phyloP scores from a whole-genome alignment of 2,888 invertebrate species.

The Rhimphoctona megacephalus region DNA sequence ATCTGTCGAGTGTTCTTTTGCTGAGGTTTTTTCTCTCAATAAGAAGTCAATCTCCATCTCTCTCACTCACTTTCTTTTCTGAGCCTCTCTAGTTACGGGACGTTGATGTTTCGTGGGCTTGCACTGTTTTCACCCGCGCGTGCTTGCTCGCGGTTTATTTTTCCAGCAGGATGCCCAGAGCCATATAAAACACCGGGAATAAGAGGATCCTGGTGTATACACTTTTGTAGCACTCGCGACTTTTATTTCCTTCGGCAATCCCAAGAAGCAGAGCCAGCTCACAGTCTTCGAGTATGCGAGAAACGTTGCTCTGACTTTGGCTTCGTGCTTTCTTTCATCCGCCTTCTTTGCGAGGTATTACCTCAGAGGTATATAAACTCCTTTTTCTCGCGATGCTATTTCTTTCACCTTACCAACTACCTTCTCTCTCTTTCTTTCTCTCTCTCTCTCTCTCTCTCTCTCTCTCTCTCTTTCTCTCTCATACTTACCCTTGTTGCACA shows the following conservation, averaged over 20 bases:
- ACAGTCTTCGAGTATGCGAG: slow-evolving; percentile 40
- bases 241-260: slow-evolving; percentile 64
- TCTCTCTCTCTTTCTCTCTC: slow-evolving; percentile 4
- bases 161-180: slow-evolving; percentile 57
- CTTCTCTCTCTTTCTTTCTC: slow-evolving; percentile 1
- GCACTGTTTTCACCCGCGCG: slow-evolving; percentile 46
- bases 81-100: slow-evolving; percentile 23
- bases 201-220: slow-evolving; percentile 19
- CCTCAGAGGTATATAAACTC: slow-evolving; percentile 48
- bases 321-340: slow-evolving; percentile 55
- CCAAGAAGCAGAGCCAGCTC: slow-evolving; percentile 29
- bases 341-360: slow-evolving; percentile 53
- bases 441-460: slow-evolving; percentile 21
- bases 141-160: slow-evolving; percentile 59
- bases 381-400: slow-evolving; percentile 40
- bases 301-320: slow-evolving; percentile 55
- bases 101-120: slow-evolving; percentile 58
- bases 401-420: slow-evolving; percentile 12
- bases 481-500: slow-evolving; percentile 1
- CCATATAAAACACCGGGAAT: slow-evolving; percentile 46
- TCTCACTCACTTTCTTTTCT: neutral
- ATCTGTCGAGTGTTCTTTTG: slow-evolving; percentile 2
- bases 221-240: slow-evolving; percentile 34
- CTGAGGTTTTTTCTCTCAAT: slow-evolving; percentile 58
- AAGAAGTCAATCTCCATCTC: slow-evolving; percentile 38